A percentile compares a stretch with the other conserved stretches of the same genome.
Evolutionary conservation across 2,888 invertebrate species (phyloP).

Genomic region (Stictocephala bisonia): DNA sequence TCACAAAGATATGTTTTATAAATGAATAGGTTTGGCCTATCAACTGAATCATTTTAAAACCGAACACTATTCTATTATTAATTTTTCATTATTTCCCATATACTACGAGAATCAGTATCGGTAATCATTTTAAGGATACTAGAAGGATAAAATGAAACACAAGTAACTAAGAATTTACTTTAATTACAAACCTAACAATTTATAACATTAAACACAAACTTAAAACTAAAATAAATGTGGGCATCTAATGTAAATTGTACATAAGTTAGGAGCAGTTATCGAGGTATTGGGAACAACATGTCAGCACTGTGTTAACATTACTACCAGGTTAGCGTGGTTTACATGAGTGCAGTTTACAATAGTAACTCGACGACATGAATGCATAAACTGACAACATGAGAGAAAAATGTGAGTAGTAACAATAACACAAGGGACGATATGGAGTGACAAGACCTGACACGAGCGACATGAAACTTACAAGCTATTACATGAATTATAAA

Average conservation of each 20-base stretch:
- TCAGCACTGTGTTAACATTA: background rate
- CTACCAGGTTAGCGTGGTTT: background rate
- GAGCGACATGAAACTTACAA: background rate
- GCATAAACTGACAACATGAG: conserved; percentile 17
- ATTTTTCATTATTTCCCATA: too few relatives aligned
- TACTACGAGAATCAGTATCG: too few relatives aligned
- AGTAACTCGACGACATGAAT: background rate
- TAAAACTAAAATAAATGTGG: background rate
- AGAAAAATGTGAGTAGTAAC: conserved; percentile 7
- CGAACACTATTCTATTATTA: too few relatives aligned
- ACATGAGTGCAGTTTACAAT: conserved; percentile 26
- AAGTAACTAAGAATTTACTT: too few relatives aligned
- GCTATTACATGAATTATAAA: background rate
- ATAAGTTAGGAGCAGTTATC: conserved; percentile 7
- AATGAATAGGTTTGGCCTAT: too few relatives aligned
- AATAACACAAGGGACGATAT: background rate
- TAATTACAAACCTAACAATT: too few relatives aligned
- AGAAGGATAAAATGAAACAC: too few relatives aligned
- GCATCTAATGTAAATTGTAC: conserved; percentile 15
- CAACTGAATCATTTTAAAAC: too few relatives aligned
- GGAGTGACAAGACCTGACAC: background rate
- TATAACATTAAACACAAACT: conserved; percentile 14
- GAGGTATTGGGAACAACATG: conserved; percentile 10
- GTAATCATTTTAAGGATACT: too few relatives aligned
- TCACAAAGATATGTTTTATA: too few relatives aligned